These are phyloP conservation scores for Bellardia pandia DNA, from an alignment of 2,888 invertebrate species.

Conservation along the genomic window DNA sequence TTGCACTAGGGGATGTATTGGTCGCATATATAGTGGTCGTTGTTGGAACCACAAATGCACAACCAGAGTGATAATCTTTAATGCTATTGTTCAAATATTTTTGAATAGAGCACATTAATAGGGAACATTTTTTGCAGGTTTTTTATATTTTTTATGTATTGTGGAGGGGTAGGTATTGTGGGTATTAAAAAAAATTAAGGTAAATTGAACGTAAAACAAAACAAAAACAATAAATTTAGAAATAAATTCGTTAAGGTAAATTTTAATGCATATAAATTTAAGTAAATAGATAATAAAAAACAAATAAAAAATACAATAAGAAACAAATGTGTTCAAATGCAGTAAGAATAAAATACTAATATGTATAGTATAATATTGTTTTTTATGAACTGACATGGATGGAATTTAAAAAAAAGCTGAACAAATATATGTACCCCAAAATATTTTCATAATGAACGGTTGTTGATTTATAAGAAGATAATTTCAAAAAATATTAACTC, in stretches of 20 bases:
- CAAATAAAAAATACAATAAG: too few species aligned
- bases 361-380: too few species aligned
- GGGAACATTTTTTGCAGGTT: conserved; percentile 4
- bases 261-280: too few species aligned
- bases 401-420: too few species aligned
- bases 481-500: too few species aligned
- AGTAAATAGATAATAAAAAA: too few species aligned
- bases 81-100: conserved; percentile 26
- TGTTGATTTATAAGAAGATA: too few species aligned
- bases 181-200: neutral
- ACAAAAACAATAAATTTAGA: neutral
- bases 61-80: conserved; percentile 62
- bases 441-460: too few species aligned
- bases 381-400: too few species aligned
- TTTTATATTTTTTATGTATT: neutral
- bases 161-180: neutral
- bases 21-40: conserved; percentile 61
- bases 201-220: neutral
- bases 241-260: neutral
- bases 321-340: too few species aligned
- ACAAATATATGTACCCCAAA: too few species aligned
- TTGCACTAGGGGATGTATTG: conserved; percentile 58
- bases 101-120: neutral
- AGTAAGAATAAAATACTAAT: too few species aligned
- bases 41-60: conserved; percentile 60